phyloP scores from a whole-genome alignment of 2,113 vertebrate species.

The Pardalotus punctatus region DNA sequence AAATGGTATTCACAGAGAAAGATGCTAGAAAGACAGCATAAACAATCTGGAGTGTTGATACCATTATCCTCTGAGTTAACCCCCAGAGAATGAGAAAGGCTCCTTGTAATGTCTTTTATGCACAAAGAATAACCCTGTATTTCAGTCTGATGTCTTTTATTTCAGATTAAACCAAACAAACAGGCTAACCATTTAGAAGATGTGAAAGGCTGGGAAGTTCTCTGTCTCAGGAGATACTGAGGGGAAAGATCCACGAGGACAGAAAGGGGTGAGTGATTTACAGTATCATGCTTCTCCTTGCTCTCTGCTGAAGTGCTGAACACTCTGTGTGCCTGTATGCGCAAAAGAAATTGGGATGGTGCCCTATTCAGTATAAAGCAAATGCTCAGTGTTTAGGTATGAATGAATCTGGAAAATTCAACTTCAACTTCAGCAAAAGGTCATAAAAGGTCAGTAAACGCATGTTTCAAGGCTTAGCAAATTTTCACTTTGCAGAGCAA shows the following conservation, averaged over 20 bases:
- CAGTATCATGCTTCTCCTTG: fast-evolving
- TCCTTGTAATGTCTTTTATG: not conserved
- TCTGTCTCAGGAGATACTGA: not conserved
- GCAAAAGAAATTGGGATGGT: not conserved
- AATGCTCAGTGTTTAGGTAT: not conserved
- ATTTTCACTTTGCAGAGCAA: not conserved
- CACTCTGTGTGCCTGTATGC: fast-evolving
- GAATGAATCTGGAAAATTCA: not conserved
- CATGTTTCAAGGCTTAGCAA: not conserved
- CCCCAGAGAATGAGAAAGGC: not conserved
- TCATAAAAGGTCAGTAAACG: not conserved
- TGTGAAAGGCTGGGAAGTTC: not conserved
- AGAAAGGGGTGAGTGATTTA: not conserved
- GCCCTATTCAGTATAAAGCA: not conserved
- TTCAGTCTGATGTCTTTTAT: not conserved
- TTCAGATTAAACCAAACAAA: not conserved
- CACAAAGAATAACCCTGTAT: not conserved
- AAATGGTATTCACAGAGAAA: not conserved
- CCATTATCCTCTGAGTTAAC: not conserved
- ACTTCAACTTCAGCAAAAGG: not conserved
- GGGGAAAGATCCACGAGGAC: not conserved
- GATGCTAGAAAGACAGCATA: not conserved
- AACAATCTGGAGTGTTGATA: not conserved
- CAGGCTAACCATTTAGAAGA: not conserved
- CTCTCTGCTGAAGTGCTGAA: not conserved